Percentiles rank a stretch among this genome's conserved stretches.
Evolutionary conservation across 2,888 invertebrate genomes (phyloP).

Genomic region (Trachelus troglodyta): DNA sequence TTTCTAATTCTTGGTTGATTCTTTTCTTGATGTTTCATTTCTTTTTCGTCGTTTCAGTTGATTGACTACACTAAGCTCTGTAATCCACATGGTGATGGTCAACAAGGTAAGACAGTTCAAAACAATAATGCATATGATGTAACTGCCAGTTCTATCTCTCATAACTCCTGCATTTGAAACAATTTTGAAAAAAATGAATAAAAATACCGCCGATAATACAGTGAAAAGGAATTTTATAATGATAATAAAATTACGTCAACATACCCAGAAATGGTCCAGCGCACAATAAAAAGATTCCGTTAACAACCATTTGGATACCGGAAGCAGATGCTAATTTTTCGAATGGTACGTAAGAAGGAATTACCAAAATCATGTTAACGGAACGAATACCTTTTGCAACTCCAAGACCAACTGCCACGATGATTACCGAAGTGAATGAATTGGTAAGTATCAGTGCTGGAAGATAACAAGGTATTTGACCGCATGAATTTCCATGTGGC

Average conservation of each 20-base stretch:
- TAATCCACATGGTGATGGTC: slow-evolving; percentile 72
- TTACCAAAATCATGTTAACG: slow-evolving; percentile 76
- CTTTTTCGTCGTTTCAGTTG: slow-evolving; percentile 22
- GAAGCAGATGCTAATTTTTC: slow-evolving; percentile 76
- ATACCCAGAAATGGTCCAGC: slow-evolving; percentile 76
- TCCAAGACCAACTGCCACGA: slow-evolving; percentile 72
- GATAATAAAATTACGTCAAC: slow-evolving; percentile 11
- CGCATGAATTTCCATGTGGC: background rate
- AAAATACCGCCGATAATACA: background rate
- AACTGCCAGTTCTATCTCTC: slow-evolving; percentile 73
- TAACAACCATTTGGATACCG: slow-evolving; percentile 78
- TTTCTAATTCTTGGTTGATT: background rate
- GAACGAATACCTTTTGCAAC: slow-evolving; percentile 77
- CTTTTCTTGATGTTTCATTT: background rate
- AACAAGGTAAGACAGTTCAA: slow-evolving; percentile 72
- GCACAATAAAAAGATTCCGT: slow-evolving; percentile 71
- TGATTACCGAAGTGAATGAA: slow-evolving; percentile 59
- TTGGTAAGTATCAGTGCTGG: slow-evolving; percentile 63
- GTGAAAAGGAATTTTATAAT: background rate
- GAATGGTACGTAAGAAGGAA: slow-evolving; percentile 77
- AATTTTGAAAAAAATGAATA: background rate
- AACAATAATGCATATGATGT: slow-evolving; percentile 71
- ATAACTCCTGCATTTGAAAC: slow-evolving; percentile 70
- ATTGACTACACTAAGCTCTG: slow-evolving; percentile 59
- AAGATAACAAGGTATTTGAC: slow-evolving; percentile 27